Evolutionary conservation across 2,797 vertebrate genomes (phyloP).

Genomic region (Echiichthys vipera): DNA sequence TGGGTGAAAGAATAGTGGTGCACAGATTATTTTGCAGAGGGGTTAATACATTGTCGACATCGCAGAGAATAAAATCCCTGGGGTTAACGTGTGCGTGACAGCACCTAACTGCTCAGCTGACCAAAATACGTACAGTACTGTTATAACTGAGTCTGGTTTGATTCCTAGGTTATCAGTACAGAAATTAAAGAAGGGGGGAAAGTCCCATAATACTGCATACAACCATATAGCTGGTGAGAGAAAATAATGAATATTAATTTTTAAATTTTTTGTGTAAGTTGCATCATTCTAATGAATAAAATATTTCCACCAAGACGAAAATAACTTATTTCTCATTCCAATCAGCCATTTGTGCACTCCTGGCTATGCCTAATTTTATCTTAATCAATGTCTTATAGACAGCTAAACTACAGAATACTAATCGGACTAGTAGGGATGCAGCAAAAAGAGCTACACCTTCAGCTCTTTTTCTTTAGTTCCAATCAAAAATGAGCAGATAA

Average conservation of each 20-base stretch:
- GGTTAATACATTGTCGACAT: constrained; percentile 25
- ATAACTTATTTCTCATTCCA: constrained; percentile 18
- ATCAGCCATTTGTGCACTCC: constrained; percentile 25
- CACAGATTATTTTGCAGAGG: constrained; percentile 38
- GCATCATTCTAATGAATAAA: constrained; percentile 57
- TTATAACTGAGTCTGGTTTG: constrained; percentile 5
- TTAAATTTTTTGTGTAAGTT: constrained; percentile 41
- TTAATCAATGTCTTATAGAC: constrained; percentile 49
- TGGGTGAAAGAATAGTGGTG: constrained; percentile 36
- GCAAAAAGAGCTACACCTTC: constrained; percentile 32
- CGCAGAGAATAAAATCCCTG: constrained; percentile 31
- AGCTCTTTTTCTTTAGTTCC: no score
- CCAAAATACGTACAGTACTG: constrained; percentile 3
- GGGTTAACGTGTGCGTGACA: neutral
- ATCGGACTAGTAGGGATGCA: constrained; percentile 55
- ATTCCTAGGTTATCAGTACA: constrained; percentile 28
- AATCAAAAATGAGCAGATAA: constrained; percentile 48
- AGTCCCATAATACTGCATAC: constrained; percentile 40
- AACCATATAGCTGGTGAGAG: constrained; percentile 20
- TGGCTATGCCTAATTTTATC: constrained; percentile 40
- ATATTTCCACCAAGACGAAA: constrained; percentile 48
- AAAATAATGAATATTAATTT: no score
- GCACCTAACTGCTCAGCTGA: constrained; percentile 24
- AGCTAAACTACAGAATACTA: constrained; percentile 67
- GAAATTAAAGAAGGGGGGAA: constrained; percentile 7